These are phyloP conservation scores for Chelonus formosanus DNA, from an alignment of 2,888 invertebrate species.

Conservation along the genomic window DNA sequence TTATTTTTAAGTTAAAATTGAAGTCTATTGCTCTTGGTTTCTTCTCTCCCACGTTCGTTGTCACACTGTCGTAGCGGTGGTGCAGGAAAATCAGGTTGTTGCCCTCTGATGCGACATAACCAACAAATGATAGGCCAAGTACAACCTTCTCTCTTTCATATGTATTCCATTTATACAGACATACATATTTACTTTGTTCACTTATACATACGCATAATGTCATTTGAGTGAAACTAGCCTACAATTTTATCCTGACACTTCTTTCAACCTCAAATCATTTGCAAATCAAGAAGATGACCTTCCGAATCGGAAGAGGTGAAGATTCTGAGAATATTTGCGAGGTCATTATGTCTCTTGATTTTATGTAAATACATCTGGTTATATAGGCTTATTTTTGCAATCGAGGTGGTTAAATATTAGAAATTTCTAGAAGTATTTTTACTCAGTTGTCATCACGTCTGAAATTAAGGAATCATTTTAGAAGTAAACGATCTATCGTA, in stretches of 20 bases:
- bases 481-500: too few species aligned
- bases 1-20: too few species aligned
- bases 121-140: conserved; percentile 26
- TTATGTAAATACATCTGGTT: too few species aligned
- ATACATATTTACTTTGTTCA: neutral
- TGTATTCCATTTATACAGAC: neutral
- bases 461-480: too few species aligned
- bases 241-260: too few species aligned
- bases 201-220: neutral
- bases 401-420: too few species aligned
- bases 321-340: neutral
- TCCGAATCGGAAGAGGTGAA: conserved; percentile 1
- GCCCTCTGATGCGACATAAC: conserved; percentile 34
- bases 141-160: conserved; percentile 9
- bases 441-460: too few species aligned
- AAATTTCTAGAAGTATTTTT: too few species aligned
- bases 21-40: conserved; percentile 1
- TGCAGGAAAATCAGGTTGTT: conserved; percentile 38
- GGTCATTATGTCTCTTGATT: neutral
- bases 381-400: too few species aligned
- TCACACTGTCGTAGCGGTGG: conserved; percentile 31
- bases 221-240: too few species aligned
- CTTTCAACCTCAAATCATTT: conserved; percentile 5
- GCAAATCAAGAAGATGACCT: conserved; percentile 1
- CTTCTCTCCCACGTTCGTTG: conserved; percentile 36